These are phyloP conservation scores for Babylonia areolata DNA, from an alignment of 1,140 invertebrate species.

Conservation along the genomic window DNA sequence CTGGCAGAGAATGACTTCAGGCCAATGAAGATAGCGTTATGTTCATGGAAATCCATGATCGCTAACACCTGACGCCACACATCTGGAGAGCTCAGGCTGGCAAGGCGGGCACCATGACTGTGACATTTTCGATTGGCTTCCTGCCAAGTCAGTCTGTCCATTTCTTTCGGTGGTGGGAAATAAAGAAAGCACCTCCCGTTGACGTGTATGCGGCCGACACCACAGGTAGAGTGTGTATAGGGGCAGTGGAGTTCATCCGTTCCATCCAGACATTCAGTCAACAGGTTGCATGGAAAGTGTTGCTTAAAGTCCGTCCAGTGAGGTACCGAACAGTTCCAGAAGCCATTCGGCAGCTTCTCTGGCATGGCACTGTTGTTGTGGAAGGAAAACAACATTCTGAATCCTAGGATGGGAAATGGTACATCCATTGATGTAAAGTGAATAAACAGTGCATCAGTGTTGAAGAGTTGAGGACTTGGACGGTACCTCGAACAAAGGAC, in stretches of 20 bases:
- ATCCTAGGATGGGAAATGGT: background rate
- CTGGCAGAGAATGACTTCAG: too few relatives aligned
- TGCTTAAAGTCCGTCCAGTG: too few relatives aligned
- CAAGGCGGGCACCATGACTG: background rate
- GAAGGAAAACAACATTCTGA: slow-evolving; percentile 15
- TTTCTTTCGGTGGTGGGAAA: background rate
- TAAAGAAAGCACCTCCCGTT: background rate
- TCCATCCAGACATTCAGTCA: too few relatives aligned
- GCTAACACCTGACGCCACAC: background rate
- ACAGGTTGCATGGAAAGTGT: too few relatives aligned
- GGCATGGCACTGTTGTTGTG: background rate
- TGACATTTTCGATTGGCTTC: background rate
- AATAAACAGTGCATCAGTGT: background rate
- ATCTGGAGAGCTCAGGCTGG: background rate
- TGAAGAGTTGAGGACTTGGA: background rate
- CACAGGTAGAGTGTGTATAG: background rate
- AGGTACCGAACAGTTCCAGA: too few relatives aligned
- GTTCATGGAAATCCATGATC: too few relatives aligned
- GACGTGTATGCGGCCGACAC: background rate
- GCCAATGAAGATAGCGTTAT: too few relatives aligned
- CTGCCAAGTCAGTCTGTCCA: background rate
- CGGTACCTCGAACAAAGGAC: background rate
- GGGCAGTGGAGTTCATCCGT: too few relatives aligned
- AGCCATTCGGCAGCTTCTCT: background rate
- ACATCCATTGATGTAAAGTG: background rate